These are phyloP conservation scores for Bombus huntii DNA, from an alignment of 1,140 invertebrate species.

Conservation along the genomic window DNA sequence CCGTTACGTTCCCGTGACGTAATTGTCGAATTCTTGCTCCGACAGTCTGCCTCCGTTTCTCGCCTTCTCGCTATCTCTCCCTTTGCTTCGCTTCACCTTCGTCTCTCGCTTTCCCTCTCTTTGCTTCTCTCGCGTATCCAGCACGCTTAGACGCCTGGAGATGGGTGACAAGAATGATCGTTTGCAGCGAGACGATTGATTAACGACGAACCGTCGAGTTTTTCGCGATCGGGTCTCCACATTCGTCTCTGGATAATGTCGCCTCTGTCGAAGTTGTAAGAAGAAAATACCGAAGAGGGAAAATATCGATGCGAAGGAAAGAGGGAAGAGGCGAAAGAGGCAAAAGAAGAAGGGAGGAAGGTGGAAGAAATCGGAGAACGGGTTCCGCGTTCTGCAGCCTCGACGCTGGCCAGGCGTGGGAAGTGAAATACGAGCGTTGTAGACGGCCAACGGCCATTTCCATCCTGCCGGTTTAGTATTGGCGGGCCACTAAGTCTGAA, in stretches of 20 bases:
- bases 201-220: slow-evolving; percentile 8
- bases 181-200: slow-evolving; percentile 37
- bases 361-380: slow-evolving; percentile 53
- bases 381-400: slow-evolving; percentile 63
- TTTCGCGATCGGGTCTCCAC: background rate
- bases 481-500: slow-evolving; percentile 73
- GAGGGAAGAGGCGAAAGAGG: background rate
- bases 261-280: background rate
- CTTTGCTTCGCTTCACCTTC: background rate
- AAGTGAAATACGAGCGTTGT: slow-evolving; percentile 78
- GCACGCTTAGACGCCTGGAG: background rate
- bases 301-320: background rate
- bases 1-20: slow-evolving; percentile 80
- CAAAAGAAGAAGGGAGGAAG: background rate
- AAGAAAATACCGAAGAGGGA: background rate
- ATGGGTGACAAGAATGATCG: slow-evolving; percentile 34
- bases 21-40: slow-evolving; percentile 81
- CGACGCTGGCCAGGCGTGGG: slow-evolving; percentile 68
- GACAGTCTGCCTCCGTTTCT: slow-evolving; percentile 47
- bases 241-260: background rate
- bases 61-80: background rate
- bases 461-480: slow-evolving; percentile 69
- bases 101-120: background rate
- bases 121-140: background rate
- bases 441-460: slow-evolving; percentile 71